These are phyloP conservation scores for Azemiops feae DNA, from an alignment of 2,113 vertebrate species.

Conservation along the genomic window DNA sequence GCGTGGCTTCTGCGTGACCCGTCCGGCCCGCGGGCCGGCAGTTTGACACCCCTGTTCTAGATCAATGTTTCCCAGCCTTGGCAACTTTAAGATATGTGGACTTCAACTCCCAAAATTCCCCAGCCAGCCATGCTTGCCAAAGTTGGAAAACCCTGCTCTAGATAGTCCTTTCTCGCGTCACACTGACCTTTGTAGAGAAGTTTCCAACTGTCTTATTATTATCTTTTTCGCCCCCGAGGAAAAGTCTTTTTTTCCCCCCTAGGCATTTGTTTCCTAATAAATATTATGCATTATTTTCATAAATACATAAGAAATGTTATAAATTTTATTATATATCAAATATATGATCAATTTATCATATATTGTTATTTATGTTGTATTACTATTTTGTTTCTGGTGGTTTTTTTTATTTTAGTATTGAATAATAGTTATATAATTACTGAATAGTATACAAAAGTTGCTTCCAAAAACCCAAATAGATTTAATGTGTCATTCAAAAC, in stretches of 20 bases:
- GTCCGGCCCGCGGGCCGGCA: no score
- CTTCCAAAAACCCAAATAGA: not conserved
- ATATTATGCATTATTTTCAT: not conserved
- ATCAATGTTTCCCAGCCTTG: not conserved
- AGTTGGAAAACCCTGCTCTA: not conserved
- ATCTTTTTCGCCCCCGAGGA: not conserved
- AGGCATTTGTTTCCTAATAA: not conserved
- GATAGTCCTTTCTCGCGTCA: not conserved
- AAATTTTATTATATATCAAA: not conserved
- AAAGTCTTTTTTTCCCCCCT: not conserved
- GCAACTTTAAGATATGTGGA: not conserved
- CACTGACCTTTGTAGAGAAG: not conserved
- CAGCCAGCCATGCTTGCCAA: not conserved
- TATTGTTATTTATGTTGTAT: not conserved
- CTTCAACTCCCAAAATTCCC: not conserved
- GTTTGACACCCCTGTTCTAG: no score
- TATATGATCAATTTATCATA: not conserved
- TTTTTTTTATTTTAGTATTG: not conserved
- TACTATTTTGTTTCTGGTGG: not conserved
- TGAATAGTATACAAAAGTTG: not conserved
- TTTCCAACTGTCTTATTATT: not conserved
- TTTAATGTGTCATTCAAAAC: not conserved
- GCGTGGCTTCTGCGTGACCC: no score
- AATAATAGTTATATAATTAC: not conserved
- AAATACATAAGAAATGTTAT: not conserved